Evolutionary conservation across 2,113 vertebrate genomes (phyloP).

Genomic region (Perca fluviatilis): DNA sequence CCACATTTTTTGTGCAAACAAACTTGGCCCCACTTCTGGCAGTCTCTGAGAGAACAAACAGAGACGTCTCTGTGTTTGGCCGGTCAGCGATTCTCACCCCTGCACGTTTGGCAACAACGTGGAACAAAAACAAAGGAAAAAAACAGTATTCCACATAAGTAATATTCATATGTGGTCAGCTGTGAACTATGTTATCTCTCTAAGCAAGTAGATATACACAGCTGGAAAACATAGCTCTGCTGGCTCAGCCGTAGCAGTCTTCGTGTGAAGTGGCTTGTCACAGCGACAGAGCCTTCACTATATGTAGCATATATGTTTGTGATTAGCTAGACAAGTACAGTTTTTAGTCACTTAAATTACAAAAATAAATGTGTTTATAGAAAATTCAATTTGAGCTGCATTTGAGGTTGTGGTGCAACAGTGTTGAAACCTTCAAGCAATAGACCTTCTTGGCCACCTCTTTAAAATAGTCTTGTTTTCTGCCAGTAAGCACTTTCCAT

Average conservation of each 20-base stretch:
- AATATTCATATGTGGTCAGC: conserved; percentile 44
- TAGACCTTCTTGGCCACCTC: neutral
- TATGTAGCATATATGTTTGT: neutral
- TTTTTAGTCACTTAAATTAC: neutral
- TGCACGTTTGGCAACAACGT: conserved; percentile 58
- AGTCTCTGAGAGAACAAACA: conserved; percentile 59
- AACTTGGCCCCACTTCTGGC: conserved; percentile 63
- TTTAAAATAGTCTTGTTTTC: conserved; percentile 16
- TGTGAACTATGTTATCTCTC: conserved; percentile 22
- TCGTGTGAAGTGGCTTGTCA: neutral
- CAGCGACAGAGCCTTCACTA: neutral
- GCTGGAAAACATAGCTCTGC: neutral
- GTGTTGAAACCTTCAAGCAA: neutral
- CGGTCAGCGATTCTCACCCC: conserved; percentile 51
- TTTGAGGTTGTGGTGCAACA: conserved; percentile 3
- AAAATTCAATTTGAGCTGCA: neutral
- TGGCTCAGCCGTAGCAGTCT: neutral
- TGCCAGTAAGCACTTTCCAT: conserved; percentile 43
- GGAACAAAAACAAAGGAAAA: conserved; percentile 58
- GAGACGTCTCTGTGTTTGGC: conserved; percentile 71
- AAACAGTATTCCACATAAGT: conserved; percentile 66
- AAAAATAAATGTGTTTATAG: neutral
- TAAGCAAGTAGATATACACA: neutral
- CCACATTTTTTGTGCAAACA: conserved; percentile 65
- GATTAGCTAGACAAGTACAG: neutral